Percentiles rank a stretch among this genome's conserved stretches.
These are phyloP conservation scores for Acanthurus tractus DNA, from an alignment of 2,797 vertebrate species.

Conservation along the genomic window DNA sequence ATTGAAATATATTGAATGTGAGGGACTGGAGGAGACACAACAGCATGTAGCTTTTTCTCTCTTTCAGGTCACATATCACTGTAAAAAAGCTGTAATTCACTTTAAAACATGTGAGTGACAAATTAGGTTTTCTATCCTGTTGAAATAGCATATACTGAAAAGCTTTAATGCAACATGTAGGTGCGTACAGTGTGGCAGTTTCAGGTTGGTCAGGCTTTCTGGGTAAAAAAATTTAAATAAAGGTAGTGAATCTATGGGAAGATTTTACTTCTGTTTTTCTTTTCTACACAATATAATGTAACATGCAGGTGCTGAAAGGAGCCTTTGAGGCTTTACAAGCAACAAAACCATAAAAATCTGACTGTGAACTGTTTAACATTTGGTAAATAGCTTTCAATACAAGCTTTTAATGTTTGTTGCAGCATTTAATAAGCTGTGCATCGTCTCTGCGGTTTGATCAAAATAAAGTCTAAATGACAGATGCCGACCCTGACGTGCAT, in stretches of 20 bases:
- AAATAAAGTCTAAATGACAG: too few species aligned
- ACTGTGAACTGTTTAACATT: too few species aligned
- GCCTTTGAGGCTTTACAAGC: too few species aligned
- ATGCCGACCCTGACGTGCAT: background rate
- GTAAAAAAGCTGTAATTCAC: background rate
- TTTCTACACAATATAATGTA: too few species aligned
- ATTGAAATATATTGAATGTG: background rate
- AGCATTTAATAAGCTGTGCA: too few species aligned
- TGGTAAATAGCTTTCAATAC: too few species aligned
- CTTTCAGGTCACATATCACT: background rate
- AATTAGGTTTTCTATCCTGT: background rate
- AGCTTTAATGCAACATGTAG: background rate
- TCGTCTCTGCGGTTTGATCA: too few species aligned
- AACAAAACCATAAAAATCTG: too few species aligned
- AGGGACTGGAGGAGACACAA: background rate
- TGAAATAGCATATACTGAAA: background rate
- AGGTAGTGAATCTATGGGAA: background rate
- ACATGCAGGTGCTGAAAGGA: too few species aligned
- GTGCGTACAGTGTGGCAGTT: background rate
- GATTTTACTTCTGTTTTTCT: background rate
- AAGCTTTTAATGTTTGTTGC: too few species aligned
- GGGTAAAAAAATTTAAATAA: background rate
- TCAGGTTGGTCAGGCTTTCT: background rate
- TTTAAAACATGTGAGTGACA: too few species aligned
- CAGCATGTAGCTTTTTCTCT: background rate